A percentile compares a stretch with the other conserved stretches of the same genome.
phyloP scores from a whole-genome alignment of 2,113 vertebrate genomes.

The Leptobrachium leishanense region DNA sequence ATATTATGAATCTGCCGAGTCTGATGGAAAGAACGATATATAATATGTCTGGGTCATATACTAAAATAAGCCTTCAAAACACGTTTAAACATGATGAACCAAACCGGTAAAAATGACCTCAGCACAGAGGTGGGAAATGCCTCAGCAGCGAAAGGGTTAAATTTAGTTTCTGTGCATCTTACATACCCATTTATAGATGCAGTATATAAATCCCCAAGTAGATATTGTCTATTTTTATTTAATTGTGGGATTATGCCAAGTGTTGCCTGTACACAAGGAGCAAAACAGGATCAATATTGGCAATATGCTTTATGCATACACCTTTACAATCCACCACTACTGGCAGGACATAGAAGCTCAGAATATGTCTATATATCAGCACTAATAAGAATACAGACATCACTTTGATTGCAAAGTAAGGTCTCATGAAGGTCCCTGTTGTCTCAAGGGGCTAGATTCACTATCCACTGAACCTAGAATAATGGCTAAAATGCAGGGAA shows the following conservation, averaged over 20 bases:
- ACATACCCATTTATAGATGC: slow-evolving; percentile 6
- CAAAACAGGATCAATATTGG: slow-evolving; percentile 18
- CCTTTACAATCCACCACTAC: slow-evolving; percentile 10
- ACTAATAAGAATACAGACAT: neutral
- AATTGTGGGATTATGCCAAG: neutral
- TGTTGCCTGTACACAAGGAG: neutral
- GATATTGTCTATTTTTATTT: slow-evolving; percentile 3
- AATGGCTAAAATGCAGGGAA: no score
- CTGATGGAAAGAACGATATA: no score
- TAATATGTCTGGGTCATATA: no score
- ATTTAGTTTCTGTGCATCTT: neutral
- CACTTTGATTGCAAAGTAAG: no score
- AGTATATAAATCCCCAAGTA: slow-evolving; percentile 14
- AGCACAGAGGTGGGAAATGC: no score
- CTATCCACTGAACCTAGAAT: no score
- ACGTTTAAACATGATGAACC: no score
- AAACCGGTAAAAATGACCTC: no score
- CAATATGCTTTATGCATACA: slow-evolving; percentile 28
- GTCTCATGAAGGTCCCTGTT: no score
- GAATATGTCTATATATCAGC: neutral
- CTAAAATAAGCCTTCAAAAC: no score
- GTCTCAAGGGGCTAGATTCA: no score
- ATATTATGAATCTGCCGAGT: no score
- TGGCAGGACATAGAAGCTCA: neutral
- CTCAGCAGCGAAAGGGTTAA: neutral